Base-by-base conservation (phyloP, 2,888 invertebrate species). In the Tiliacea citrago region DNA sequence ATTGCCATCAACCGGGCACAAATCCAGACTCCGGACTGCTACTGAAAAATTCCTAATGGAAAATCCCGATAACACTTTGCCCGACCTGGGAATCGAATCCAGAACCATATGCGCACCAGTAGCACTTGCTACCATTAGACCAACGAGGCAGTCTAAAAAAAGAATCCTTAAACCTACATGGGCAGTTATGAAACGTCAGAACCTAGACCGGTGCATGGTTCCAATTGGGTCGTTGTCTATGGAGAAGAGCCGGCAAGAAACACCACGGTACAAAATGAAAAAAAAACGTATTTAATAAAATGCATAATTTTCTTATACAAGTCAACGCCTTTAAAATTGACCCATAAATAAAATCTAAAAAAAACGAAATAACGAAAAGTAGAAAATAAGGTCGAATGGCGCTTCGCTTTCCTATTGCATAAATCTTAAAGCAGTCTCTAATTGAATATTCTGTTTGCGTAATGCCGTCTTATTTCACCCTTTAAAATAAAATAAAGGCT, bases 391-490 rank as follows among this genome's bases (percentile, higher is more conserved):
- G 89, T 91, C 88, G 88, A 92, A 91, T 89, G 84, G 87, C 88
- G 83, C 57, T 77, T 73, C 87, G 85, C 88, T 87, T 90, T 89
- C 81, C 72, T 79, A 88, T 84, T 82, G 90, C 92, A 94, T 93
- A 93, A 95, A 95, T 95, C 94, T 93, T 92, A 92, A 92, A 92
- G 90, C 92, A 92, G 90, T 90, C 93, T 94, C 93, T 95, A 95
- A 96, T 96, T 96, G 94, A 96, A 96, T 96, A 96, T 96, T 96
- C 96, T 93, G 92, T 95, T 94, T 95, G 93, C 94, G 95, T 94
- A 95, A 95, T 93, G 90, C 92, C 92, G 91, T 93, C 94, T 95
- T 95, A 95, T 93, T 96, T 94, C 93, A 95, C 95, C 95, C 95
- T 94, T 96, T 95, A 95, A 95, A 96, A 95, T 94, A 95, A 96